phyloP scores from a whole-genome alignment of 2,113 vertebrate species.

The Mastomys natalensis region DNA sequence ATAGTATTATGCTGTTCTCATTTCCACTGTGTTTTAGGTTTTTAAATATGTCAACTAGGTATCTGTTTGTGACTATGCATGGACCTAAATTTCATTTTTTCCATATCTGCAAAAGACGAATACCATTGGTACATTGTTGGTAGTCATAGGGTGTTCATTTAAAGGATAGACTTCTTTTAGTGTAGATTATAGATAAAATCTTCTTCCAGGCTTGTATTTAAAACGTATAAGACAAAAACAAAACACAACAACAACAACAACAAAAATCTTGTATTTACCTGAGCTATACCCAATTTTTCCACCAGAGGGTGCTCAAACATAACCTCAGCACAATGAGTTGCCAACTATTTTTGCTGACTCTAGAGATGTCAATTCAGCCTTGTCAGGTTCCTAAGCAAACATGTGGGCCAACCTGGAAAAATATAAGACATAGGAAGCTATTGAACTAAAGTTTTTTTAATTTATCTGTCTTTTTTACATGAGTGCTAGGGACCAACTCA shows the following conservation, averaged over 20 bases:
- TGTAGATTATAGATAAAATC: background rate
- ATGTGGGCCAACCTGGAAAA: background rate
- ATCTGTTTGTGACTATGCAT: background rate
- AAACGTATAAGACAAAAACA: background rate
- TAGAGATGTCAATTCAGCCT: background rate
- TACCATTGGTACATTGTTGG: background rate
- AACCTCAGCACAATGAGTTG: background rate
- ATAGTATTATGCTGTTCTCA: background rate
- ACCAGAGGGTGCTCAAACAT: conserved; percentile 68
- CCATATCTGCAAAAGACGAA: background rate
- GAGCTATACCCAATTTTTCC: background rate
- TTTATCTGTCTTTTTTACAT: background rate
- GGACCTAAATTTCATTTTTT: background rate
- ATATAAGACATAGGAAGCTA: background rate
- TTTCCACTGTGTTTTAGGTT: background rate
- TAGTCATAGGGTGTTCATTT: background rate
- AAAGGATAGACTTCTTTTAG: conserved; percentile 19
- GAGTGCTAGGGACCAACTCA: background rate
- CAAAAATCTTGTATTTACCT: background rate
- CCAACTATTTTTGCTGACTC: background rate
- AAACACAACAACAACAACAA: too few relatives aligned
- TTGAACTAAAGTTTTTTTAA: background rate
- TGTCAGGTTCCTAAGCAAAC: background rate
- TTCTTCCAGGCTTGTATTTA: background rate
- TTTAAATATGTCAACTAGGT: background rate